A percentile compares a stretch with the other conserved stretches of the same genome.
Evolutionary conservation across 2,888 invertebrate genomes (phyloP).

Genomic region (Paralinhomoeus sp.): DNA sequence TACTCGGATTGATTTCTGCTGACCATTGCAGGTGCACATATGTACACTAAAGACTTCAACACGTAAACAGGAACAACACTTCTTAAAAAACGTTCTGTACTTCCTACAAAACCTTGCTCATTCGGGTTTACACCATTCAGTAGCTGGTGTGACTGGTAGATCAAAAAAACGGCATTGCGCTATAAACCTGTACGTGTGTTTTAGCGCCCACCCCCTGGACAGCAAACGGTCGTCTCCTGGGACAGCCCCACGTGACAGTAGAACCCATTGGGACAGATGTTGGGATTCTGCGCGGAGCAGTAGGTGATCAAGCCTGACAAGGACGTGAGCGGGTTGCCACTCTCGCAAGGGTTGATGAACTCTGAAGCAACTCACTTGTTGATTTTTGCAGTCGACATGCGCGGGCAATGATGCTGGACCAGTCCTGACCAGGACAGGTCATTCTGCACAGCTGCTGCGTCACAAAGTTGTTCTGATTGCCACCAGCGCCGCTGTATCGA

Average conservation of each 20-base stretch:
- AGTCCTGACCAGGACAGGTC: conserved; percentile 1
- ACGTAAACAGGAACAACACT: too few species aligned
- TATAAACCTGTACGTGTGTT: too few species aligned
- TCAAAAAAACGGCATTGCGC: too few species aligned
- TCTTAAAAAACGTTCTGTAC: too few species aligned
- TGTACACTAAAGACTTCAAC: too few species aligned
- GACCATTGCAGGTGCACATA: too few species aligned
- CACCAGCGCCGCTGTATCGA: conserved; percentile 4
- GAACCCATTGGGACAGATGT: conserved; percentile 3
- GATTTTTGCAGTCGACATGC: too few species aligned
- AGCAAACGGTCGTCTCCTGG: conserved; percentile 4
- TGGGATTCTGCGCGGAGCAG: conserved; percentile 2
- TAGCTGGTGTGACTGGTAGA: neutral
- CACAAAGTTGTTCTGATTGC: conserved; percentile 6
- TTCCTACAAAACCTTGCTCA: too few species aligned
- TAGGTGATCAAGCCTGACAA: conserved; percentile 1
- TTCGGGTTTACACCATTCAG: neutral
- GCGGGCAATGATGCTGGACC: too few species aligned
- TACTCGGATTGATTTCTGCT: too few species aligned
- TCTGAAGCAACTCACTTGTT: neutral
- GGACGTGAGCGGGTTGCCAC: neutral
- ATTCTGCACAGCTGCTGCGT: conserved; percentile 1
- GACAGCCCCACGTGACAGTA: conserved; percentile 3
- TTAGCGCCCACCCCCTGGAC: conserved; percentile 4
- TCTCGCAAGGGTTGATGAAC: conserved; percentile 3